These are phyloP conservation scores for Metacarcinus magister DNA, from an alignment of 2,888 invertebrate genomes.

Conservation along the genomic window DNA sequence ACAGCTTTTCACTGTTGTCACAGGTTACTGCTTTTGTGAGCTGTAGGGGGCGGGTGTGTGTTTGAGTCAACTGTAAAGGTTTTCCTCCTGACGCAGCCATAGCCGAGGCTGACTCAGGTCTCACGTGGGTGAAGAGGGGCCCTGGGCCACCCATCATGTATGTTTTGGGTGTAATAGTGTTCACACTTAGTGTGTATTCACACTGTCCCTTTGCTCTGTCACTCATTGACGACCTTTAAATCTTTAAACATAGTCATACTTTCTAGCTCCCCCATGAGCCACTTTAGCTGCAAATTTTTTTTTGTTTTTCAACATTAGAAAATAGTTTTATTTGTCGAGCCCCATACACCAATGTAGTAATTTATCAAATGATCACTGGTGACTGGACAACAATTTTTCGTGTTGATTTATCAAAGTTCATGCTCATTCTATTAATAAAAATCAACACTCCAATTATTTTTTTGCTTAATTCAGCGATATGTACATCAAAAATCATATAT, in stretches of 20 bases:
- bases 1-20: no score
- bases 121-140: no score
- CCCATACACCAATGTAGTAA: slow-evolving; percentile 46
- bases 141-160: no score
- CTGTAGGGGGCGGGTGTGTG: no score
- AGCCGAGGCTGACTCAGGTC: no score
- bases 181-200: no score
- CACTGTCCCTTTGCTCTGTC: no score
- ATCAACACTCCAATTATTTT: not conserved
- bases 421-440: slow-evolving; percentile 28
- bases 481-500: not conserved
- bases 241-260: slow-evolving; percentile 55
- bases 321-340: not conserved
- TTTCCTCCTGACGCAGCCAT: no score
- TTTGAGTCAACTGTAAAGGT: no score
- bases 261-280: slow-evolving; percentile 34
- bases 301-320: not conserved
- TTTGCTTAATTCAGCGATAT: slow-evolving; percentile 3
- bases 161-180: no score
- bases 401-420: not conserved
- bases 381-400: not conserved
- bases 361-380: not conserved
- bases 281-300: slow-evolving; percentile 50
- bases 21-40: no score
- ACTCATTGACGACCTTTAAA: no score